These are phyloP conservation scores for Fragum sueziense DNA, from an alignment of 2,888 invertebrate species.

Conservation along the genomic window DNA sequence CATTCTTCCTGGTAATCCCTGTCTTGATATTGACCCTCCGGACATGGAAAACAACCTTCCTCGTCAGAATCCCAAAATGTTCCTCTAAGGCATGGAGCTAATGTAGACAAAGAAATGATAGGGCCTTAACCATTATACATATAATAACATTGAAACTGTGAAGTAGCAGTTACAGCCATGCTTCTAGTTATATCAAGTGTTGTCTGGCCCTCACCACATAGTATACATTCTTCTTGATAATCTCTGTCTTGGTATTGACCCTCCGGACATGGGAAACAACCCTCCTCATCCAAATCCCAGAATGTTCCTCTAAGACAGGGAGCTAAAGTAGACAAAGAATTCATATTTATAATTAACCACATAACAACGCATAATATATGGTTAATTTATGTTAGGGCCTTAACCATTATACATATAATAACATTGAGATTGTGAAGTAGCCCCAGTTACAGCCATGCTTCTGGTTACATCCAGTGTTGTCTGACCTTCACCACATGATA, in stretches of 20 bases:
- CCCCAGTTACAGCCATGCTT: neutral
- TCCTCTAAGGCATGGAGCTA: neutral
- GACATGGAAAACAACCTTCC: neutral
- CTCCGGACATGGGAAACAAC: slow-evolving; percentile 4
- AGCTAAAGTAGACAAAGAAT: slow-evolving; percentile 1
- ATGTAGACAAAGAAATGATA: neutral
- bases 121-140: too few species aligned
- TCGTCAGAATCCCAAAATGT: neutral
- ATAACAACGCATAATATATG: too few species aligned
- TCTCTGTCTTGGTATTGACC: slow-evolving; percentile 12
- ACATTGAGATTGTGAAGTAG: slow-evolving; percentile 19
- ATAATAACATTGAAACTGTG: slow-evolving; percentile 25
- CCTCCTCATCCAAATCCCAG: neutral
- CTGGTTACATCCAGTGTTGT: slow-evolving; percentile 1
- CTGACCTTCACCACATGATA: neutral
- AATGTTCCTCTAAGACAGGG: neutral
- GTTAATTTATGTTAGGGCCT: too few species aligned
- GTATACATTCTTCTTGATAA: neutral
- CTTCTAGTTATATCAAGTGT: neutral
- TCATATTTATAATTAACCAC: too few species aligned
- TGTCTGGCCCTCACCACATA: neutral
- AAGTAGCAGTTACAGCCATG: slow-evolving; percentile 4
- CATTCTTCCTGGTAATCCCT: neutral
- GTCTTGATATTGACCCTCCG: slow-evolving; percentile 12
- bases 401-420: slow-evolving; percentile 27